Conservation (phyloP, 1,140 invertebrate genomes). For the Drosophila miranda region DNA sequence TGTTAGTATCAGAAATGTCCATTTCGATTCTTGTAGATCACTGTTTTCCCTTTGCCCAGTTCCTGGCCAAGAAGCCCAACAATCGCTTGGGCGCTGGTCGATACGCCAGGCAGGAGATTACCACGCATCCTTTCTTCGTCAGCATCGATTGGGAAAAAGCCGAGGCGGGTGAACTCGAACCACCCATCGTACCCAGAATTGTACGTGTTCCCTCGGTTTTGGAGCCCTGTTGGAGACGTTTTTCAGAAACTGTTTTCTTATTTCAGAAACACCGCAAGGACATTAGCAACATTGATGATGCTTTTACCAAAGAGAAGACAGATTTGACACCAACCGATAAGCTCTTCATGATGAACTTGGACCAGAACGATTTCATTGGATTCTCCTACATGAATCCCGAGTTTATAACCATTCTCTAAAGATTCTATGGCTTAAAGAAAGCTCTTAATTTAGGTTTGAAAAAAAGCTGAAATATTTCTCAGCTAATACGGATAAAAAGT, state of each 20-base stretch:
- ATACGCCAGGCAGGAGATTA: slow-evolving; percentile 91
- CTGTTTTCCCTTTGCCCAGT: slow-evolving; percentile 87
- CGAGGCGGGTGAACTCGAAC: slow-evolving; percentile 80
- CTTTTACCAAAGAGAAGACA: slow-evolving; percentile 98
- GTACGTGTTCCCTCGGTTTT: slow-evolving; percentile 16
- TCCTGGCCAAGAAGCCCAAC: slow-evolving; percentile 97
- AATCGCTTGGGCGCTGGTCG: slow-evolving; percentile 95
- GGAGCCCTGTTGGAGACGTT: background rate
- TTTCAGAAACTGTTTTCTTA: background rate
- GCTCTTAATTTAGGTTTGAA: slow-evolving; percentile 12
- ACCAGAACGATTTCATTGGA: slow-evolving; percentile 99
- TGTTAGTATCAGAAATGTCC: slow-evolving; percentile 87
- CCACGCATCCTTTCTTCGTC: slow-evolving; percentile 97
- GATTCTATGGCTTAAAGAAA: slow-evolving; percentile 5
- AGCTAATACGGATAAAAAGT: background rate
- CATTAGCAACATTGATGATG: slow-evolving; percentile 98
- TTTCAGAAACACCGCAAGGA: slow-evolving; percentile 85
- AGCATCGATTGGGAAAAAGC: slow-evolving; percentile 98
- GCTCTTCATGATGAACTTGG: slow-evolving; percentile 92
- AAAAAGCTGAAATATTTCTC: slow-evolving; percentile 11
- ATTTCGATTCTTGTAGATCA: background rate
- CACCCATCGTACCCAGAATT: slow-evolving; percentile 76
- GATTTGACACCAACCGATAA: slow-evolving; percentile 97
- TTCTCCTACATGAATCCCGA: slow-evolving; percentile 99
- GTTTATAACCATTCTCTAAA: slow-evolving; percentile 86